Evolutionary conservation across 2,797 vertebrate genomes (phyloP).

Genomic region (Epinephelus awoara): DNA sequence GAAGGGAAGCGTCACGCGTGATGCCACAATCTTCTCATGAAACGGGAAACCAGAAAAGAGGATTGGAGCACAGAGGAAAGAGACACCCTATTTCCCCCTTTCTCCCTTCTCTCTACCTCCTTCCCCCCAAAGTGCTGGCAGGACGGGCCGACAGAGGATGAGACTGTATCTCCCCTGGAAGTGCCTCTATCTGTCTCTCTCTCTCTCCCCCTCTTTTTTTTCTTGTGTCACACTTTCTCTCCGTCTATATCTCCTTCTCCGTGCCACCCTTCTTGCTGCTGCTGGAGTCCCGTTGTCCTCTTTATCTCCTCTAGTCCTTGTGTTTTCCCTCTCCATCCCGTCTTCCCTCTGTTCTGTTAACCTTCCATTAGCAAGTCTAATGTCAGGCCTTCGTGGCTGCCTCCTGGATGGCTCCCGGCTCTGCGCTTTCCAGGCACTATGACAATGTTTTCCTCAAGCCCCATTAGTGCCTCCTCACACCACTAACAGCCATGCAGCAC

Average conservation of each 20-base stretch:
- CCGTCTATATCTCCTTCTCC: constrained; percentile 4
- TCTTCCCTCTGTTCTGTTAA: constrained; percentile 67
- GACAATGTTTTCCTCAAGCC: constrained; percentile 78
- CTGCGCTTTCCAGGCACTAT: constrained; percentile 76
- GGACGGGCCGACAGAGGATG: constrained; percentile 47
- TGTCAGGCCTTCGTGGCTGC: constrained; percentile 61
- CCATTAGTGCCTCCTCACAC: constrained; percentile 75
- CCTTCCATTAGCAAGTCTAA: constrained; percentile 73
- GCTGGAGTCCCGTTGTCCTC: constrained; percentile 25
- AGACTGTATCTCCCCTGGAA: constrained; percentile 40
- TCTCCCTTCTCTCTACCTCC: not conserved
- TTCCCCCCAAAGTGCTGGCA: constrained; percentile 31
- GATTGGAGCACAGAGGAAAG: constrained; percentile 63
- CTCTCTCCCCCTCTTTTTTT: not conserved
- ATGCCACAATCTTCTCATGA: constrained; percentile 68
- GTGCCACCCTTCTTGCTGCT: not conserved
- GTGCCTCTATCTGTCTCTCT: constrained; percentile 24
- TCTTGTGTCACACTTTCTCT: constrained; percentile 28
- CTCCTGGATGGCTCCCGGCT: constrained; percentile 59
- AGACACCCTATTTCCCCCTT: constrained; percentile 15
- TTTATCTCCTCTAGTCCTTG: constrained; percentile 52
- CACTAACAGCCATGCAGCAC: constrained; percentile 73
- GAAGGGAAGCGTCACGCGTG: constrained; percentile 58
- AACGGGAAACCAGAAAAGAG: constrained; percentile 73
- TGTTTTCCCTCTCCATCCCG: constrained; percentile 49